Base-by-base conservation (phyloP, 2,113 vertebrate genomes). In the Pollimyrus isidori region DNA sequence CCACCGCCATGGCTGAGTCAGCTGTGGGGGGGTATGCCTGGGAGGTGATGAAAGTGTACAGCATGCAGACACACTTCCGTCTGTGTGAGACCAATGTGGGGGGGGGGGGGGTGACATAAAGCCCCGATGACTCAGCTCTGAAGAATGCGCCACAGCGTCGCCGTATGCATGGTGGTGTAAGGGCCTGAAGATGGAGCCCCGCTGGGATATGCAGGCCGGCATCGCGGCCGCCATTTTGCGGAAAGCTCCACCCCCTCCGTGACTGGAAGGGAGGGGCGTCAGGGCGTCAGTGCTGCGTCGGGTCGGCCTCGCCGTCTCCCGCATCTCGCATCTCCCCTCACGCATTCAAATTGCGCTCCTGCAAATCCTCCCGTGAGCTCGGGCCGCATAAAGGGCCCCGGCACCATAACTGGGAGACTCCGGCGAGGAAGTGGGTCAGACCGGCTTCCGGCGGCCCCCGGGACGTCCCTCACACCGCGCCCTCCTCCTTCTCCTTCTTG, bases 291-390 rank as follows among this genome's bases (percentile, higher is more conserved):
- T 0, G 83, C 46, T 3, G 1, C 2, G 46, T 19, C 7, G 1
- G 0, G 42, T 10, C 13, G n/a, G n/a, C 26, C 15, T 17, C 11
- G 17, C 26, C 85, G 39, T 87, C 49, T 87, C 17, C n/a, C 1
- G 85, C 19, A n/a, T n/a, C n/a, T n/a, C 15, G 13, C 6, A 4
- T 87, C 48, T 84, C 45, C 39, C 50, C 17, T 53, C 56, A 53
- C 85, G 56, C 85, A n/a, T 87, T 56, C 85, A 50, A 53, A 87
- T 87, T 35, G 11, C 35, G 50, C 85, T 87, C 56, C 85, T 87
- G 85, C 85, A 87, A 87, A 56, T 21, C 21, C 26, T 39, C 6
- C 23, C 1, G 48, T 17, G 49, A 21, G 26, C 26, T 4, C n/a
- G 6, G 6, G 48, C 85, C 50, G 10, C 5, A 19, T 4, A 45